phyloP scores from a whole-genome alignment of 2,797 vertebrate species.

The Brachyrhaphis roseni region DNA sequence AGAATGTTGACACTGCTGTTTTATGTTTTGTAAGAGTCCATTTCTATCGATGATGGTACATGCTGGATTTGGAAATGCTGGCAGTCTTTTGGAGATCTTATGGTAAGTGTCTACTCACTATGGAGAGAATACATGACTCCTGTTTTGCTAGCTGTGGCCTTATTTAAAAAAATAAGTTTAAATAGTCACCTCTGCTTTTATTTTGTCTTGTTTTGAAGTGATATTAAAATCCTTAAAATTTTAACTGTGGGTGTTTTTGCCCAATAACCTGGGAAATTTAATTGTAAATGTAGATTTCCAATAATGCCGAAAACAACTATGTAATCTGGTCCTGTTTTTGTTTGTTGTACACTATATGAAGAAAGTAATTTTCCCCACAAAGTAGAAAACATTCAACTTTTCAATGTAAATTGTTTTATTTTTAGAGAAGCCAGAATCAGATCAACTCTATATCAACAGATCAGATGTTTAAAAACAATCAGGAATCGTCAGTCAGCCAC shows the following conservation, averaged over 20 bases:
- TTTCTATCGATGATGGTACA: not conserved
- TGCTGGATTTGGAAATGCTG: not conserved
- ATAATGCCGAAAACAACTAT: not conserved
- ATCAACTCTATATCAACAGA: not conserved
- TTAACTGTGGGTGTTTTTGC: not conserved
- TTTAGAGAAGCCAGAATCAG: not conserved
- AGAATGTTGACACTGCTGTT: not conserved
- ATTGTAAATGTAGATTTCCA: not conserved
- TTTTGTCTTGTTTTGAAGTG: no score
- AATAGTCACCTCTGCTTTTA: no score
- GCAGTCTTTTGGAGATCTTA: not conserved
- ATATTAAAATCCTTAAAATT: not conserved
- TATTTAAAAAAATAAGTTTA: no score
- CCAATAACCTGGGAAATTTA: not conserved
- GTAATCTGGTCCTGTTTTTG: not conserved
- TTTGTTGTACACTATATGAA: not conserved
- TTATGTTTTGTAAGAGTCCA: not conserved
- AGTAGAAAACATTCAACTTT: not conserved
- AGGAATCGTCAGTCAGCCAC: not conserved
- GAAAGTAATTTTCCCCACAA: not conserved
- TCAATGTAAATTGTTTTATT: not conserved
- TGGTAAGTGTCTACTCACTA: not conserved
- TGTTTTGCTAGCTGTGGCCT: not conserved
- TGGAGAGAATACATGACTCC: not conserved
- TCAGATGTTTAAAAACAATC: no score